A percentile compares a stretch with the other conserved stretches of the same genome.
phyloP scores from a whole-genome alignment of 2,888 invertebrate species.

The Listrodromus nycthemerus region DNA sequence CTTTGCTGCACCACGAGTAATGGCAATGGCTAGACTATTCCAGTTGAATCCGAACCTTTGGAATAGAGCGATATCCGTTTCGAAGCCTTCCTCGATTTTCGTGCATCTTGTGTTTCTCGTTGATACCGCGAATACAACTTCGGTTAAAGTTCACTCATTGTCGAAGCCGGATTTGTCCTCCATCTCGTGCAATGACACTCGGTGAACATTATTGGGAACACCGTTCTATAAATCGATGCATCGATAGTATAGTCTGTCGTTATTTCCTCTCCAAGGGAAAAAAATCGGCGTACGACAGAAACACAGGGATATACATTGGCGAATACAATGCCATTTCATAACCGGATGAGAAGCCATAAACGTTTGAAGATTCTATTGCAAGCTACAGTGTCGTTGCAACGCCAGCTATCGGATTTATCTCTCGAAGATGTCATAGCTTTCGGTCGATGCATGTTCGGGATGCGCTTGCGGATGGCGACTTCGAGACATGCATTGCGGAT shows the following conservation, averaged over 20 bases:
- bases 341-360: constrained; percentile 45
- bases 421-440: constrained; percentile 74
- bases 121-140: background rate
- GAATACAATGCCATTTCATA: constrained; percentile 14
- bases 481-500: constrained; percentile 49
- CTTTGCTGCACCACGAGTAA: constrained; percentile 30
- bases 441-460: constrained; percentile 62
- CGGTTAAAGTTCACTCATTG: constrained; percentile 13
- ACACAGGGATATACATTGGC: constrained; percentile 32
- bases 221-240: background rate
- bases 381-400: background rate
- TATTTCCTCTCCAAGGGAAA: constrained; percentile 24
- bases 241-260: background rate
- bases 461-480: constrained; percentile 58
- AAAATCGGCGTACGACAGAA: constrained; percentile 23
- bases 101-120: background rate
- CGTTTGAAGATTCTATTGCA: constrained; percentile 44
- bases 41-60: constrained; percentile 26
- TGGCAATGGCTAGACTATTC: constrained; percentile 22
- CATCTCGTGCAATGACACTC: background rate
- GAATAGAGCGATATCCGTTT: constrained; percentile 20
- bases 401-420: constrained; percentile 73
- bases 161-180: background rate
- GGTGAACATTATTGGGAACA: background rate
- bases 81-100: constrained; percentile 14